A percentile compares a stretch with the other conserved stretches of the same genome.
Evolutionary conservation across 37 sponge, comb jelly and placozoan species (phyloP).

Genomic region (Bolinopsis microptera): DNA sequence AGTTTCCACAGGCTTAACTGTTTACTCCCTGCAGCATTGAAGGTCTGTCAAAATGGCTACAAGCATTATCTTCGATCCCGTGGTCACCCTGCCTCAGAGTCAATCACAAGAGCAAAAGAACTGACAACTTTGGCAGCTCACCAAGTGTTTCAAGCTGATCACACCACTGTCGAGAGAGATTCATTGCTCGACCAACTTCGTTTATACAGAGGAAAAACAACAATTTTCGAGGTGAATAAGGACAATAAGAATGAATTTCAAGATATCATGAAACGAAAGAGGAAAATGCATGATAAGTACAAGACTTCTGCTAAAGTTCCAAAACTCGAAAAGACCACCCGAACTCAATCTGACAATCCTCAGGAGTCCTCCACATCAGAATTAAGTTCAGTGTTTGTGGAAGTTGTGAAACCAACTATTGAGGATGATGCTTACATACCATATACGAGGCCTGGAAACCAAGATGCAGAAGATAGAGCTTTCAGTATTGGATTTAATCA

Average conservation of each 20-base stretch:
- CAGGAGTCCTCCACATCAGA: background rate
- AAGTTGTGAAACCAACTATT: slow-evolving; percentile 16
- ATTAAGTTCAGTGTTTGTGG: background rate
- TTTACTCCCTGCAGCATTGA: slow-evolving; percentile 36
- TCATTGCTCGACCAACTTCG: background rate
- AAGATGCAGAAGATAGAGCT: slow-evolving; percentile 54
- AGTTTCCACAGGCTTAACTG: slow-evolving; percentile 42
- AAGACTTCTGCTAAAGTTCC: background rate
- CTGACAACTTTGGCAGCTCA: slow-evolving; percentile 70
- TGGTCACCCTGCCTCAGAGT: slow-evolving; percentile 74
- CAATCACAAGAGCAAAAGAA: slow-evolving; percentile 77
- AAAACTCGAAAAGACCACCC: background rate
- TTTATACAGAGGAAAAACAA: slow-evolving; percentile 43
- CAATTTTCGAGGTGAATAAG: slow-evolving; percentile 50
- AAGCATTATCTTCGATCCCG: slow-evolving; percentile 82
- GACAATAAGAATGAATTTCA: slow-evolving; percentile 34
- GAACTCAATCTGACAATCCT: background rate
- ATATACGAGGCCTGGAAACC: slow-evolving; percentile 39
- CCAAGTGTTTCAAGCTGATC: slow-evolving; percentile 70
- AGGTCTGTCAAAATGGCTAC: slow-evolving; percentile 71
- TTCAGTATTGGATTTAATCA: slow-evolving; percentile 49
- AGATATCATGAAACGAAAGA: slow-evolving; percentile 58
- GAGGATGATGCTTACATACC: slow-evolving; percentile 60
- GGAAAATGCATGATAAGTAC: slow-evolving; percentile 41
- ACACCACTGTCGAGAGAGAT: background rate